Base-by-base conservation (phyloP, 2,113 vertebrate genomes). In the Rhipidura dahli region DNA sequence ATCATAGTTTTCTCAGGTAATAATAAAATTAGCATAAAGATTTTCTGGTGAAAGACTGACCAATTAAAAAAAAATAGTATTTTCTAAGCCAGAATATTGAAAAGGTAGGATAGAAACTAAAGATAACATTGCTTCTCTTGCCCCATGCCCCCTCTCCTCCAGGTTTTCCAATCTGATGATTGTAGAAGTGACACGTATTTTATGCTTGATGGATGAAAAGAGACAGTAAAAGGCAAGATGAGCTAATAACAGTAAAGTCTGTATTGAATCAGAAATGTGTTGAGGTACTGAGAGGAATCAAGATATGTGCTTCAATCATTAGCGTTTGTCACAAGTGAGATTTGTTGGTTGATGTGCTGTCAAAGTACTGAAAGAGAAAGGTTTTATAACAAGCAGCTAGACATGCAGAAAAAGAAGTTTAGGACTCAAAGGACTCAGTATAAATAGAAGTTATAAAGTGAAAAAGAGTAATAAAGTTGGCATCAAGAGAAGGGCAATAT, bases 321-420 rank as follows among this genome's bases (percentile, higher is more conserved):
- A 98, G 95, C 97, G 94, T 98, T 98, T 98, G 98, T 98, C 98
- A 98, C 97, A 96, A 97, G 95, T 97, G 96, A 97, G 98, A 98
- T 98, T 98, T 97, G 87, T 94, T 95, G 95, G 97, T 90, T 97
- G 97, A 98, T 97, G 94, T 77, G 94, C 97, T 98, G 97, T 97
- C 98, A 98, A 95, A 96, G 96, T 97, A 96, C 78, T 76, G 89
- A 96, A 96, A 95, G 89, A 96, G 95, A 95, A 97, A 93, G 93
- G 35, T 96, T 97, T 97, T 97, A 87, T 90, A 97, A 97, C 91
- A 98, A 96, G 92, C 64, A 97, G 85, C 88, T 94, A 94, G 91
- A 97, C 89, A 96, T 96, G 96, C 97, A 97, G 97, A 98, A 98
- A 97, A 97, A 98, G 97, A 93, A 98, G 92, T 97, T 97, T 96